Percentiles rank a stretch among this genome's conserved stretches.
Evolutionary conservation across 2,113 vertebrate genomes (phyloP).

Genomic region (Channa argus): DNA sequence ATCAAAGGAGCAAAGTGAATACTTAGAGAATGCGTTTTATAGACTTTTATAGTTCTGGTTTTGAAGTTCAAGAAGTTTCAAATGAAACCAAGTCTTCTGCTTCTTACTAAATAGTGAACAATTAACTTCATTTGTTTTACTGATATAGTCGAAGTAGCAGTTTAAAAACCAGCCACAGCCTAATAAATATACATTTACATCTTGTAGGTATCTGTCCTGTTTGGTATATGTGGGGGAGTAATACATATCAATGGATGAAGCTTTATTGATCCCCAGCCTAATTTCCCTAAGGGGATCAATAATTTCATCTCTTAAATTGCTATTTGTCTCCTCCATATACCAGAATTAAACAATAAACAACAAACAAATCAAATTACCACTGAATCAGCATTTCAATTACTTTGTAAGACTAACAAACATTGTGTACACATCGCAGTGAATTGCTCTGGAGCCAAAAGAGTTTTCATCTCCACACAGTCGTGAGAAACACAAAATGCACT

Average conservation of each 20-base stretch:
- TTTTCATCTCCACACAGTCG: not conserved
- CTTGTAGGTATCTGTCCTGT: not conserved
- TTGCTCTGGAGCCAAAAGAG: not conserved
- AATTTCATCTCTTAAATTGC: slow-evolving; percentile 7
- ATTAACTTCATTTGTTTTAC: not conserved
- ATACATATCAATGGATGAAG: slow-evolving; percentile 6
- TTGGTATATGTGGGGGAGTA: not conserved
- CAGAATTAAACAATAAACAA: slow-evolving; percentile 17
- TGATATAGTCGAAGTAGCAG: not conserved
- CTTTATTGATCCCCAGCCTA: slow-evolving; percentile 30
- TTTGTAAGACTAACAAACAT: not conserved
- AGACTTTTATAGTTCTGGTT: too few relatives aligned
- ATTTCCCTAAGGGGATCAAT: slow-evolving; percentile 18
- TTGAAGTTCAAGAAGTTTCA: too few relatives aligned
- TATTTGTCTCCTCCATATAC: slow-evolving; percentile 5
- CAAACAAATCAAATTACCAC: slow-evolving; percentile 1
- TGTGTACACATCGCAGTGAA: not conserved
- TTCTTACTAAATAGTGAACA: too few relatives aligned
- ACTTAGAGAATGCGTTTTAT: too few relatives aligned
- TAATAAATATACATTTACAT: slow-evolving; percentile 15
- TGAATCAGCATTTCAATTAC: not conserved
- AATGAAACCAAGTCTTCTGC: too few relatives aligned
- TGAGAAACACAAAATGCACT: slow-evolving; percentile 28
- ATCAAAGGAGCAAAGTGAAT: too few relatives aligned
- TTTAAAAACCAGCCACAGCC: not conserved